Base-by-base conservation (phyloP, 1,140 invertebrate genomes). In the Elymnias hypermnestra region DNA sequence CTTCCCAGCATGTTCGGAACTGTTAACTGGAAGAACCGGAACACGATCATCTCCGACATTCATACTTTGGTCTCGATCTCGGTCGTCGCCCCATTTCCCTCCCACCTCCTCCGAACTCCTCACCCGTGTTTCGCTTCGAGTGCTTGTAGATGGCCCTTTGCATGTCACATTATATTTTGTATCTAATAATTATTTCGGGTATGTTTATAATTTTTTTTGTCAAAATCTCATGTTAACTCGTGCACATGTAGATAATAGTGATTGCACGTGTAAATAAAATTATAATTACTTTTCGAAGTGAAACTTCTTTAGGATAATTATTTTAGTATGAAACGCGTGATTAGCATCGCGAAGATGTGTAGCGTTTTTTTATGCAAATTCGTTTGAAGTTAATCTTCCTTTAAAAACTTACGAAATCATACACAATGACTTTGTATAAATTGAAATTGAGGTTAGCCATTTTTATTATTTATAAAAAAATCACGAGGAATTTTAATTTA, bases 1-100 rank as follows among this genome's bases (percentile, higher is more conserved):
- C 62, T 53, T 69, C 52, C 57, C 63, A 77, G 78, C 78, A 83
- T 83, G 78, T 59, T 58, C 66, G 64, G 33, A 70, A 73, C 57
- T 57, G 67, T 72, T 73, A 70, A 72, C 63, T 42, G 47, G 76
- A 72, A 78, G 67, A 69, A 49, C 35, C 60, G 63, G 53, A 68
- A 54, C 62, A 45, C 61, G 55, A 59, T 58, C 64, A 49, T 58
- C 35, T 41, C n/a, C 48, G 41, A 56, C 54, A 46, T 45, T 37
- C 48, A 55, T 45, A 37, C 19, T 39, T 56, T 51, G 35, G 38
- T 50, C 41, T 50, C 54, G 42, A 41, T 61, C 57, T 54, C 44
- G 49, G 44, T 52, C 46, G 58, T 57, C 55, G 35, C 48, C 37
- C 19, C 19, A 21, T 21, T 21, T 4, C 6, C 48, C 63, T 54